phyloP scores from a whole-genome alignment of 2,113 vertebrate genomes.

The Abramis brama region DNA sequence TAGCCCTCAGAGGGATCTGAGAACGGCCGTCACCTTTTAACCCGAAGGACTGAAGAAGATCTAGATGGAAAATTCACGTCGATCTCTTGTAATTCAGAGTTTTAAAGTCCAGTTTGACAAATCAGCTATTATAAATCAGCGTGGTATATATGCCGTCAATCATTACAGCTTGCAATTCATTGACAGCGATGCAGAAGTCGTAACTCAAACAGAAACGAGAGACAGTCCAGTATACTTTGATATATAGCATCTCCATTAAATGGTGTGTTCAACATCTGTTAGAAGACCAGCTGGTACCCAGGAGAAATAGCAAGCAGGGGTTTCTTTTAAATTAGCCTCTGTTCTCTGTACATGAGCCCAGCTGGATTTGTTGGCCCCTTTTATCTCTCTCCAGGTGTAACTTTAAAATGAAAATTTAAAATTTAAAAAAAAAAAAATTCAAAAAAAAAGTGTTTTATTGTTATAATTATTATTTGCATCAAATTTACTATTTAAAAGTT shows the following conservation, averaged over 20 bases:
- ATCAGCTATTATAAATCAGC: constrained; percentile 8
- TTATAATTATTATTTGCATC: not conserved
- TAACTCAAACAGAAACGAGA: constrained; percentile 8
- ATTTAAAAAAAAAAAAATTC: too few relatives aligned
- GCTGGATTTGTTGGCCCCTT: constrained; percentile 70
- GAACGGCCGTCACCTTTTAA: not conserved
- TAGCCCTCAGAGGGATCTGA: not conserved
- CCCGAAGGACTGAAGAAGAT: too few relatives aligned
- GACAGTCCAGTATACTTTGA: constrained; percentile 19
- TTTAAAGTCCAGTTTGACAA: constrained; percentile 13
- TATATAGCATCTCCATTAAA: constrained; percentile 16
- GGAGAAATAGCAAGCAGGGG: constrained; percentile 45
- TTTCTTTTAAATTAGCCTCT: constrained; percentile 67
- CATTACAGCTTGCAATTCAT: constrained; percentile 20
- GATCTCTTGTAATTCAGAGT: not conserved
- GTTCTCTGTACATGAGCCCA: constrained; percentile 73
- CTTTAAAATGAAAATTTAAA: not conserved
- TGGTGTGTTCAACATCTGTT: constrained; percentile 18
- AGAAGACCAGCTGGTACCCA: constrained; percentile 21
- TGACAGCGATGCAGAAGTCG: constrained; percentile 19
- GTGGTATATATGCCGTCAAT: not conserved
- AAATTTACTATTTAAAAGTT: not conserved
- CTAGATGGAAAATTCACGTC: not conserved
- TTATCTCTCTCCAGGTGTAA: constrained; percentile 48
- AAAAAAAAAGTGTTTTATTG: not conserved